Conservation (phyloP, 2,113 vertebrate genomes). For the Leucopsar rothschildi region DNA sequence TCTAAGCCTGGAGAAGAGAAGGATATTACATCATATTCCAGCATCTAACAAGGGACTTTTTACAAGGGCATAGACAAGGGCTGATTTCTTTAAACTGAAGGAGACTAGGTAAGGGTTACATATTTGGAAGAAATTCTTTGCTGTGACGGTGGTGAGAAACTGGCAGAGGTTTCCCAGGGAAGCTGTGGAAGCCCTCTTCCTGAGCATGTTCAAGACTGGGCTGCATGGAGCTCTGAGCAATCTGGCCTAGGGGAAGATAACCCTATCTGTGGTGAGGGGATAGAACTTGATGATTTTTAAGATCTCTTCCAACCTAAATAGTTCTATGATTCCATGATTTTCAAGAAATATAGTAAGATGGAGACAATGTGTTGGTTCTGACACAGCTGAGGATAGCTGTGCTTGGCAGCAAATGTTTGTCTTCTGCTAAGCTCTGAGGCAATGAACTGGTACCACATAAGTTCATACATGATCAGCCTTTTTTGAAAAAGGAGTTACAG, state of each 20-base stretch:
- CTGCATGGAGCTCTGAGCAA: not conserved
- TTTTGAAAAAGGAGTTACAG: not conserved
- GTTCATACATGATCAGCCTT: not conserved
- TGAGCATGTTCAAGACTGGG: not conserved
- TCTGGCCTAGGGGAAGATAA: not conserved
- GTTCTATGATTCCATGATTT: not conserved
- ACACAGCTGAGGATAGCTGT: not conserved
- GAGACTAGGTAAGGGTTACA: not conserved
- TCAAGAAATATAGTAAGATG: not conserved
- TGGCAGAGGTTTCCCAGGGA: not conserved
- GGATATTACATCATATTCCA: not conserved
- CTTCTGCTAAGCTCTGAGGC: not conserved
- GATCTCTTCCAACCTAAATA: not conserved
- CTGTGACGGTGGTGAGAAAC: not conserved
- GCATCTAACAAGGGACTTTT: not conserved
- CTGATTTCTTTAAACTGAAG: not conserved
- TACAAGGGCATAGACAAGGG: not conserved
- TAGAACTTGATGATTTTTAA: not conserved
- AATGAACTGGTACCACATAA: not conserved
- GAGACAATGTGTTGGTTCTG: not conserved
- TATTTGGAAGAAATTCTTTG: not conserved
- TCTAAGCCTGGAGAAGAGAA: not conserved
- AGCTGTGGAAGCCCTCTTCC: not conserved
- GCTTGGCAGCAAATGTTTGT: not conserved
- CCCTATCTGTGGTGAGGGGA: rapidly evolving